These are phyloP conservation scores for Coelogynopora nodosa DNA, from an alignment of 2,888 invertebrate species.

Conservation along the genomic window DNA sequence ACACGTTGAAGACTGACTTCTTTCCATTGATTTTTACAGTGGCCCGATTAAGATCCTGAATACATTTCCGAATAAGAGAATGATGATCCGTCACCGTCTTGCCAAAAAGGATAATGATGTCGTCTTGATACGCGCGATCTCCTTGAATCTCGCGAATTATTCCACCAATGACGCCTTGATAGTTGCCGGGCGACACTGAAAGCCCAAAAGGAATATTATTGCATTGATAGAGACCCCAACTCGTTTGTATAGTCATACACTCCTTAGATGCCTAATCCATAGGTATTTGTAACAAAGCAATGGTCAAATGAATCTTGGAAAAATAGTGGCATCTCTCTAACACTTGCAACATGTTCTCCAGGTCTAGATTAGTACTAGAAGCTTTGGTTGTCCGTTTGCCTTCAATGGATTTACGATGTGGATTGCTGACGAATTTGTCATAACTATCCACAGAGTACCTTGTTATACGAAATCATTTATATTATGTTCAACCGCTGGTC, in stretches of 20 bases:
- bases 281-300: neutral
- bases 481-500: too few species aligned
- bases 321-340: neutral
- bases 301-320: neutral
- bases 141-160: neutral
- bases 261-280: neutral
- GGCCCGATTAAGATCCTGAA: neutral
- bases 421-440: too few species aligned
- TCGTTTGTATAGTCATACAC: neutral
- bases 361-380: neutral
- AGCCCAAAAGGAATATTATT: neutral
- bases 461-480: too few species aligned
- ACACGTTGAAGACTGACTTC: constrained; percentile 8
- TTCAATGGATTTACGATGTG: too few species aligned
- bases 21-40: neutral
- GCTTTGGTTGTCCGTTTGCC: too few species aligned
- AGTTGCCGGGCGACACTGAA: neutral
- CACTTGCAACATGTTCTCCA: neutral
- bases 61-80: neutral
- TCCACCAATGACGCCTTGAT: neutral
- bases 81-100: neutral
- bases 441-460: too few species aligned
- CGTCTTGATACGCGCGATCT: neutral
- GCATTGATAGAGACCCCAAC: neutral
- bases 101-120: neutral